Conservation (phyloP, 2,797 vertebrate species). For the Champsocephalus esox region DNA sequence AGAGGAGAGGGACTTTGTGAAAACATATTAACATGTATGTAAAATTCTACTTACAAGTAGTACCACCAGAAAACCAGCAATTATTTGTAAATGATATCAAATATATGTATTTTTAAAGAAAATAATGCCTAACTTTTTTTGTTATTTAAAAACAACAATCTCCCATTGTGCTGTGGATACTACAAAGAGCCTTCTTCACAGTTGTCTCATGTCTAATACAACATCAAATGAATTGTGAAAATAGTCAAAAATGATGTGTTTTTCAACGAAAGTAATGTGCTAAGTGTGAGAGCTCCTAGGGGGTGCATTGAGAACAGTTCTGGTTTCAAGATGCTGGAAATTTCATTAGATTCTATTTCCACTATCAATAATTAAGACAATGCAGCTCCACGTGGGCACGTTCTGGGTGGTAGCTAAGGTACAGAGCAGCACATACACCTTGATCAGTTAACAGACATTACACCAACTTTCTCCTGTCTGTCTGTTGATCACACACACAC, state of each 20-base stretch:
- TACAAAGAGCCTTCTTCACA: no score
- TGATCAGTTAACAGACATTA: conserved; percentile 28
- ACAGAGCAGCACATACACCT: conserved; percentile 19
- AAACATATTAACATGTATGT: no score
- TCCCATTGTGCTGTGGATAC: no score
- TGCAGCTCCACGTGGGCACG: conserved; percentile 60
- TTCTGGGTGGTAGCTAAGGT: conserved; percentile 12
- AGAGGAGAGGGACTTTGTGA: no score
- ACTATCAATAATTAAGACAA: conserved; percentile 93
- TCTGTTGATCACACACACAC: neutral
- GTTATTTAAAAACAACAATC: no score
- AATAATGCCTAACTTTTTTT: no score
- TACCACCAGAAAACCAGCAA: no score
- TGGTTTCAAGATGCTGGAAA: conserved; percentile 90
- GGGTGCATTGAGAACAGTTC: conserved; percentile 71
- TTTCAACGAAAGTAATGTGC: conserved; percentile 23
- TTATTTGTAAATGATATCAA: no score
- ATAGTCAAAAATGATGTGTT: neutral
- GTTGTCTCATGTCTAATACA: no score
- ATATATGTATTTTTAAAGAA: no score
- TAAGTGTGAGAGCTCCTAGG: conserved; percentile 25
- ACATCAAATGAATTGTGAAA: no score
- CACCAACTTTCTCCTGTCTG: neutral
- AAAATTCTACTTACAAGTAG: no score
- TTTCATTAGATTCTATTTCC: conserved; percentile 92